Percentiles rank a stretch among this genome's conserved stretches.
Evolutionary conservation across 2,888 invertebrate genomes (phyloP).

Genomic region (Synergus gifuensis): DNA sequence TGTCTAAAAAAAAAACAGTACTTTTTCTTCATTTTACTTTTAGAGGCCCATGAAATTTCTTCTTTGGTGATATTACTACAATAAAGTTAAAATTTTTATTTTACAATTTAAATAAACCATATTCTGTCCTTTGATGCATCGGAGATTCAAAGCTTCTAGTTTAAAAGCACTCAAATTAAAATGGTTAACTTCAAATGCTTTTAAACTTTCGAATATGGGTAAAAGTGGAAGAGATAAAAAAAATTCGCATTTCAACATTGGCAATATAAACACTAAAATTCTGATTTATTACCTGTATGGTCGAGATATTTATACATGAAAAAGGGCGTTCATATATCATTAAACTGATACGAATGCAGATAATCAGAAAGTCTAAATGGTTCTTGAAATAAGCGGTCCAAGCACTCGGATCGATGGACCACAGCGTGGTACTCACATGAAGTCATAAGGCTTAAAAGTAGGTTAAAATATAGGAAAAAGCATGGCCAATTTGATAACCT

Average conservation of each 20-base stretch:
- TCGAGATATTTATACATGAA: neutral
- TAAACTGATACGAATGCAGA: neutral
- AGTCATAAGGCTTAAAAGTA: slow-evolving; percentile 28
- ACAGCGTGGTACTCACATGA: slow-evolving; percentile 17
- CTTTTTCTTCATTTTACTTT: neutral
- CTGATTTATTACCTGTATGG: neutral
- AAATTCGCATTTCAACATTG: neutral
- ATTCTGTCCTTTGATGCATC: neutral
- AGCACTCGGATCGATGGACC: slow-evolving; percentile 22
- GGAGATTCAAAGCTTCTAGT: neutral
- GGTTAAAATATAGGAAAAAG: slow-evolving; percentile 18
- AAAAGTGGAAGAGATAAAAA: neutral
- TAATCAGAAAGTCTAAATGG: slow-evolving; percentile 24
- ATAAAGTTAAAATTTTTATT: too few species aligned
- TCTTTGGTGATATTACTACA: too few species aligned
- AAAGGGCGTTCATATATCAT: neutral
- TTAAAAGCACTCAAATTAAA: neutral
- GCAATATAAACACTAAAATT: neutral
- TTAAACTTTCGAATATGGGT: neutral
- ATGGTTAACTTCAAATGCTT: neutral
- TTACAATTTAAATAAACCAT: too few species aligned
- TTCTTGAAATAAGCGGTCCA: slow-evolving; percentile 26
- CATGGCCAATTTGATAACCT: neutral
- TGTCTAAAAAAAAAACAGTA: neutral
- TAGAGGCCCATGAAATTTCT: neutral